A percentile compares a stretch with the other conserved stretches of the same genome.
Conservation (phyloP, 2,113 vertebrate genomes). For the Balaenoptera acutorostrata region DNA sequence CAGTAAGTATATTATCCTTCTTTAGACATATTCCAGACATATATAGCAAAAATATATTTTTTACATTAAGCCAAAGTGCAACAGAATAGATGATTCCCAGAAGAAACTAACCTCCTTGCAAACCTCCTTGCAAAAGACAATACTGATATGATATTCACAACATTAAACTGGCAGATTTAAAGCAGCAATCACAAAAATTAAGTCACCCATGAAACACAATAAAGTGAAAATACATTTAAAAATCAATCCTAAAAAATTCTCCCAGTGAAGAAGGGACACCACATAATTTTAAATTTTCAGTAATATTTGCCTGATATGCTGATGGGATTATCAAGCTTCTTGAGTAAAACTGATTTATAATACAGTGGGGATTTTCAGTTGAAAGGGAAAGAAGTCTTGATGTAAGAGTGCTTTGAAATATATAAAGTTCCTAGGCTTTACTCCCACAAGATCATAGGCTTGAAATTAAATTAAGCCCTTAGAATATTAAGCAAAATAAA, state of each 20-base stretch:
- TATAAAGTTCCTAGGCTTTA: background rate
- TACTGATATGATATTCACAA: background rate
- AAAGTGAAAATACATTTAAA: background rate
- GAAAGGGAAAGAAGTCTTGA: background rate
- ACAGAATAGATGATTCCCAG: background rate
- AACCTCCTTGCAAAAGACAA: background rate
- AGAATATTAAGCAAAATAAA: constrained; percentile 12
- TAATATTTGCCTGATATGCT: constrained; percentile 28
- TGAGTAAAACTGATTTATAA: constrained; percentile 42
- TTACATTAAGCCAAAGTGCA: background rate
- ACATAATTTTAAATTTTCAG: background rate
- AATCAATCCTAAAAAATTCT: background rate
- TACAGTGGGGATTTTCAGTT: background rate
- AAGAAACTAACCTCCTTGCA: background rate
- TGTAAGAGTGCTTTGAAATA: background rate
- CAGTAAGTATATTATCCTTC: background rate
- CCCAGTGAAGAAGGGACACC: background rate
- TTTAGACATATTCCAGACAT: background rate
- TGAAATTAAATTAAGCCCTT: constrained; percentile 35
- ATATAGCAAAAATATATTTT: background rate
- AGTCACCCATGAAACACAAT: background rate
- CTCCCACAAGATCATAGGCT: background rate
- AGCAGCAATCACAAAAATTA: background rate
- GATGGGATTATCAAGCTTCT: constrained; percentile 11
- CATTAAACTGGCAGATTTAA: background rate